Conservation (phyloP, 2,888 invertebrate genomes). For the Leistus spinibarbis region DNA sequence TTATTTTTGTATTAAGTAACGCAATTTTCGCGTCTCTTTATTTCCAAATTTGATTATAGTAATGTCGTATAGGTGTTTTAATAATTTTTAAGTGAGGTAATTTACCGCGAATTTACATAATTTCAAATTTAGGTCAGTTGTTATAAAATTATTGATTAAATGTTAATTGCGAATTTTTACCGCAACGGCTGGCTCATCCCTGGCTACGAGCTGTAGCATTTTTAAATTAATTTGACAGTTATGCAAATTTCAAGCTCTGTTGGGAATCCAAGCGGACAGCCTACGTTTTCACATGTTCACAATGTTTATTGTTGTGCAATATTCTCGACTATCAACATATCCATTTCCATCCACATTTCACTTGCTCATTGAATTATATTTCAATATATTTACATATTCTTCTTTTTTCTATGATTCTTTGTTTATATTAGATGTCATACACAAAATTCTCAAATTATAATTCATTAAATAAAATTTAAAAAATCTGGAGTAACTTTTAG, state of each 20-base stretch:
- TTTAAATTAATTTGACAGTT: conserved; percentile 18
- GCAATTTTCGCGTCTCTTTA: background rate
- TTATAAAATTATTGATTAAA: background rate
- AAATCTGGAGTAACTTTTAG: too few species aligned
- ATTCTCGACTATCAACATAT: background rate
- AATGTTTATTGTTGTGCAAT: background rate
- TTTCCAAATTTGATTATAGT: background rate
- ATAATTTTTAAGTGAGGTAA: background rate
- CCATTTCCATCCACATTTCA: background rate
- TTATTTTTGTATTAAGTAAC: too few species aligned
- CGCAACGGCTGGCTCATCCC: too few species aligned
- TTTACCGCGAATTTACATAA: background rate
- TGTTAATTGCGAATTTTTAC: background rate
- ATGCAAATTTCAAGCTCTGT: conserved; percentile 15
- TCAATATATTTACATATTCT: too few species aligned
- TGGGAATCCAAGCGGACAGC: background rate
- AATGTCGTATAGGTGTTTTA: background rate
- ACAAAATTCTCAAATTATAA: too few species aligned
- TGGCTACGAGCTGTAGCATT: background rate
- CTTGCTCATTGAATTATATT: background rate
- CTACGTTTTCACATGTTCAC: background rate
- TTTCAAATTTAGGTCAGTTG: background rate
- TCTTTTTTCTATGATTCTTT: too few species aligned
- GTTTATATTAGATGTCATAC: too few species aligned
- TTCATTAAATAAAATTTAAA: too few species aligned